A percentile compares a stretch with the other conserved stretches of the same genome.
These are phyloP conservation scores for Parnassius orleans DNA, from an alignment of 2,888 invertebrate genomes.

Conservation along the genomic window DNA sequence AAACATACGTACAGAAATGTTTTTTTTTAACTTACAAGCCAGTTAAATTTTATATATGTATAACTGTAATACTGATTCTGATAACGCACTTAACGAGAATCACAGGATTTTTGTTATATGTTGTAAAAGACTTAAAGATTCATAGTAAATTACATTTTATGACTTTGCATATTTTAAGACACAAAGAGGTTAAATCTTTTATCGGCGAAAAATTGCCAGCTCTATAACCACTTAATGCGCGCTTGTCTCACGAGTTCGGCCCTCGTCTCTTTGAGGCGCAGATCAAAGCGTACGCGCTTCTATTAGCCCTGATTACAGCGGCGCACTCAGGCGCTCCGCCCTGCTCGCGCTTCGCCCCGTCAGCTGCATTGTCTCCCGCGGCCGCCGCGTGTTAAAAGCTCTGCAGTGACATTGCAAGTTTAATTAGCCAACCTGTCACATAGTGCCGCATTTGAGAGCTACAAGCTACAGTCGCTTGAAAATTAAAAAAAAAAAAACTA, in stretches of 20 bases:
- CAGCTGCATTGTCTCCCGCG: constrained; percentile 32
- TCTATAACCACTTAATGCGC: not conserved
- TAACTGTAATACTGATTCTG: too few species aligned
- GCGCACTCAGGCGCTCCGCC: constrained; percentile 45
- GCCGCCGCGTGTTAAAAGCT: constrained; percentile 55
- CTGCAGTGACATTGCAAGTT: constrained; percentile 68
- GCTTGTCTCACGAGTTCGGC: constrained; percentile 48
- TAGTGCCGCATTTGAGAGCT: constrained; percentile 27
- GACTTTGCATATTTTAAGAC: too few species aligned
- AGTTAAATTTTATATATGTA: too few species aligned
- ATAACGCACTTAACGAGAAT: too few species aligned
- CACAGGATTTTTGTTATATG: too few species aligned
- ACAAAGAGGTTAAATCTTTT: too few species aligned
- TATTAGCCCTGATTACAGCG: constrained; percentile 79
- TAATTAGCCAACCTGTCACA: constrained; percentile 69
- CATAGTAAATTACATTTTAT: too few species aligned
- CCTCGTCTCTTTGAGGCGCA: constrained; percentile 72
- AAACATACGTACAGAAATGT: too few species aligned
- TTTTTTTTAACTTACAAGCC: too few species aligned
- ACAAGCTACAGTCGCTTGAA: not conserved
- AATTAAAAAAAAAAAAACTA: not conserved
- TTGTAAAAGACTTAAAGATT: too few species aligned
- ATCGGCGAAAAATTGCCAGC: not conserved
- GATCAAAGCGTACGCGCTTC: constrained; percentile 79
- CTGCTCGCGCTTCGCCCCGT: constrained; percentile 37